Evolutionary conservation across 2,797 vertebrate genomes (phyloP), one percentile per base, ranked within the genome.

Genomic region (Vespertilio murinus): DNA sequence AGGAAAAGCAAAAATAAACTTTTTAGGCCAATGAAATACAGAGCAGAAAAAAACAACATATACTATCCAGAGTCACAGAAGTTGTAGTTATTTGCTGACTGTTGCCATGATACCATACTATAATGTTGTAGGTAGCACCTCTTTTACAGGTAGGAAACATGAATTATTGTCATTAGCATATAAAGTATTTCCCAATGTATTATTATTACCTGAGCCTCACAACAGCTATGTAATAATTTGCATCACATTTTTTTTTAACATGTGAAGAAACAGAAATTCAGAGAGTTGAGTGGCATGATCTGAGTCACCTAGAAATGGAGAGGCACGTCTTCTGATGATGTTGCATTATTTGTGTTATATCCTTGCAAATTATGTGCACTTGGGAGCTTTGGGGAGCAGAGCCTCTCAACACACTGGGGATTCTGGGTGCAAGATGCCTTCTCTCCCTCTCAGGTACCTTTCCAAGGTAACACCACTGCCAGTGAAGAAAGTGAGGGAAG

Each of bases 81-180:
- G 42, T 93, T 77, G 22, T 82, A 42, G 30, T 73, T 78, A 45
- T 79, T 92, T 88, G 40, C 30, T 70, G 3, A 59, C 54, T 82
- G 12, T 56, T 47, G 49, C 47, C 16, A 83, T 70, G 38, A 38
- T 40, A 28, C 22, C 5, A 52, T 23, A 17, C 35, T 52, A 23
- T 54, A 35, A 91, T 82, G 88, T 75, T 42, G 49, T 88, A 73
- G n/a, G 25, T 33, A 87, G 22, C 45, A 77, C 18, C 9, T 75
- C 9, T 85, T 89, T 89, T 70, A 45, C 33, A 81, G 61, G 69
- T 86, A 69, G 54, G 56, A 92, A 95, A 79, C 42, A 8, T 20
- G 49, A 40, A 10, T 42, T 71, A 30, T 12, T 4, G n/a, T 73
- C 17, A 45, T 38, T 86, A 61, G 18, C 59, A 45, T 54, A 25